A percentile compares a stretch with the other conserved stretches of the same genome.
These are phyloP conservation scores for Epirrhoe alternata DNA, from an alignment of 2,888 invertebrate genomes.

Conservation along the genomic window DNA sequence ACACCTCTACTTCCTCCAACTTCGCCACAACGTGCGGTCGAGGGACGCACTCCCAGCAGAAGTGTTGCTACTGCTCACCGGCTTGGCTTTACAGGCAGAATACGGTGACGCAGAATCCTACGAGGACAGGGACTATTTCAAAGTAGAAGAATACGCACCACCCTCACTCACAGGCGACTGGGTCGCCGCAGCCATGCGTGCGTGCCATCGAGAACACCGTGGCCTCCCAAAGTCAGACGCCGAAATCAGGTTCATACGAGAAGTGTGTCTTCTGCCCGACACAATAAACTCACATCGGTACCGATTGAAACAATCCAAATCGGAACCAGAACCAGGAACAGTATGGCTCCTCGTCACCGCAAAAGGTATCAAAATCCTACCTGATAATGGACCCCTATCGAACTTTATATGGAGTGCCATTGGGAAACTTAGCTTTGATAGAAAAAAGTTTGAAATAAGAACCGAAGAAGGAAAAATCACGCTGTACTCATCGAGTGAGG, in stretches of 20 bases:
- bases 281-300: slow-evolving; percentile 96
- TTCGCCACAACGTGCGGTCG: slow-evolving; percentile 93
- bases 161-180: slow-evolving; percentile 86
- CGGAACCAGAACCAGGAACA: slow-evolving; percentile 90
- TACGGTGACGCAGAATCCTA: slow-evolving; percentile 89
- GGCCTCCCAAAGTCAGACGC: slow-evolving; percentile 93
- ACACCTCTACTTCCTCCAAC: slow-evolving; percentile 97
- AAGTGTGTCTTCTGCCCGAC: slow-evolving; percentile 92
- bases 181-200: slow-evolving; percentile 87
- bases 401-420: slow-evolving; percentile 98
- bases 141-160: slow-evolving; percentile 94
- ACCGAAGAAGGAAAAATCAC: slow-evolving; percentile 95
- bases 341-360: slow-evolving; percentile 97
- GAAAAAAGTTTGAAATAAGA: slow-evolving; percentile 98
- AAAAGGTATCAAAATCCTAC: slow-evolving; percentile 94
- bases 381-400: slow-evolving; percentile 88
- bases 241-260: slow-evolving; percentile 94
- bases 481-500: slow-evolving; percentile 96
- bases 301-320: slow-evolving; percentile 91
- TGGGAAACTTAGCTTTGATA: slow-evolving; percentile 97
- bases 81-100: slow-evolving; percentile 96
- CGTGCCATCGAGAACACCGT: slow-evolving; percentile 92
- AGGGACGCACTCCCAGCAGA: slow-evolving; percentile 87
- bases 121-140: slow-evolving; percentile 86
- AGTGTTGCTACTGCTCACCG: slow-evolving; percentile 92